Evolutionary conservation across 2,113 vertebrate genomes (phyloP), one percentile per base, ranked within the genome.

Genomic region (Suricata suricatta): DNA sequence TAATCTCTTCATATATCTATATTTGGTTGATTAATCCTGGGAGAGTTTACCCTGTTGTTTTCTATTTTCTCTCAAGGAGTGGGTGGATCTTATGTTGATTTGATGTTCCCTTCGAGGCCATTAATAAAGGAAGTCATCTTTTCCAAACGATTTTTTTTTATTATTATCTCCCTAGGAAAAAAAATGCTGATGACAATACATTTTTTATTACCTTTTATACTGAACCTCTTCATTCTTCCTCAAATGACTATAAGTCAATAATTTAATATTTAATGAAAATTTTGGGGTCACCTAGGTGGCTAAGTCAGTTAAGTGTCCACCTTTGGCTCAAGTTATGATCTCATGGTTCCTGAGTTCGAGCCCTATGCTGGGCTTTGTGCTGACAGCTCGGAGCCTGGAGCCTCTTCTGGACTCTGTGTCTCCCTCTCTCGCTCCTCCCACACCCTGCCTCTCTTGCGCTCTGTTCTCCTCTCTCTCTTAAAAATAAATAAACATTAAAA

Each of bases 151-250:
- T n/a, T 83, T 95, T 69, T 88, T 96, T 47, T 96, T 47, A 57
- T 90, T 85, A 69, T 94, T 96, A 88, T 96, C 80, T 90, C 95
- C 97, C 84, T 90, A 94, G 89, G 89, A 92, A 97, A 96, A 92
- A 97, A 96, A 95, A 86, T 86, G 31, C 52, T 85, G 95, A 96
- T 95, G 90, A 98, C 80, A 93, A 33, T 96, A 96, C 93, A 87
- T 92, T 84, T 93, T 90, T 91, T 63, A 96, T 96, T 97, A 87
- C 33, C 31, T 54, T 95, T 96, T 95, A 90, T 84, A 77, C 80
- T 10, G n/a, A 93, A 52, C 23, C 35, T 96, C 27, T 74, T 23
- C 47, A 76, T 95, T 35, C 23, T 17, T 93, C 93, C 90, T 92
- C 69, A 92, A 10, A 7, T 81, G 69, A 95, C 83, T 87, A 72